Base-by-base conservation (phyloP, 2,797 vertebrate genomes). In the Ctenopoma kingsleyae region DNA sequence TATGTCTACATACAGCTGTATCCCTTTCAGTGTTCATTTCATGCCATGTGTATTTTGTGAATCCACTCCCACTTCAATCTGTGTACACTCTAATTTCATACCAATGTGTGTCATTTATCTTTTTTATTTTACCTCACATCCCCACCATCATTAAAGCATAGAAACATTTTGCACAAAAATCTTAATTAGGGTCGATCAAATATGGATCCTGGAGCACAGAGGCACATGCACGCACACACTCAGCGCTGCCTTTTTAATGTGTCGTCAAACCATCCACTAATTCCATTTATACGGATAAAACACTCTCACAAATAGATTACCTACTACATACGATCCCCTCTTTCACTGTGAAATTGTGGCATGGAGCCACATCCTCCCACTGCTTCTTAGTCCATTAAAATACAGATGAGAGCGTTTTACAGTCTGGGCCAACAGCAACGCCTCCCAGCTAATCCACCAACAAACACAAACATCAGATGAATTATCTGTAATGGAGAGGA, bases 301-400 rank as follows among this genome's bases (percentile, higher is more conserved):
- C 87, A 88, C 92, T 92, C 89, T 89, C 91, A 92, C 90, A 92
- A 91, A 92, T 91, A 93, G 91, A 92, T 92, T 94, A 94, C 93
- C 91, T 93, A 91, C 93, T 93, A 88, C 92, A 93, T 89, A 88
- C 78, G 90, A 93, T 93, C 90, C 91, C 81, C 90, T 86, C 82
- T 90, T 91, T 90, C 87, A 88, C 85, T 91, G 88, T 91, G 91
- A 88, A 92, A 93, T 82, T 47, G 80, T 94, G 93, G 93, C 93
- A 90, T 72, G 2, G 76, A 56, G 93, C 93, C 93, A 93, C 90
- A 88, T 94, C 93, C 93, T 92, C 93, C 92, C 92, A 93, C 91
- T 89, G 91, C 92, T 91, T 90, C 88, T 88, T 90, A 89, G 87
- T 92, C 92, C 91, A 94, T 94, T 93, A 93, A 94, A 94, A 93